A percentile compares a stretch with the other conserved stretches of the same genome.
Conservation (phyloP, 2,797 vertebrate species). For the Muscicapa comitata region DNA sequence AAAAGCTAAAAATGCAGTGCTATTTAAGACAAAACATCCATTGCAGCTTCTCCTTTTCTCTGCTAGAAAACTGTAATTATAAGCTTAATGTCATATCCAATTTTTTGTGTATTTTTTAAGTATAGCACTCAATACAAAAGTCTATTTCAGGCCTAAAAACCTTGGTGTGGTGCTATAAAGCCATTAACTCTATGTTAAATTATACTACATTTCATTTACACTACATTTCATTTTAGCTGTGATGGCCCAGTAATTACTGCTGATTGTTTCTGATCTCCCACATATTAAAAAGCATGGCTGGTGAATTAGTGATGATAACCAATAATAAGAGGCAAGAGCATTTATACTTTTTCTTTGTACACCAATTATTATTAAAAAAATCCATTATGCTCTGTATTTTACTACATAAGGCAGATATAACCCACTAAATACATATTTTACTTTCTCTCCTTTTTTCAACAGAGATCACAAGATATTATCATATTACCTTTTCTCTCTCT, state of each 20-base stretch:
- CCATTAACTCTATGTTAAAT: constrained; percentile 35
- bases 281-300: constrained; percentile 9
- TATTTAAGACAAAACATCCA: constrained; percentile 9
- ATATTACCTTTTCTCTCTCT: constrained; percentile 25
- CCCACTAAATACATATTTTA: constrained; percentile 14
- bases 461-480: constrained; percentile 51
- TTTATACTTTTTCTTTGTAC: neutral
- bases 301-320: constrained; percentile 31
- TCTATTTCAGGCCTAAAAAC: constrained; percentile 27
- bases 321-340: neutral
- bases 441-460: constrained; percentile 12
- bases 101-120: constrained; percentile 19
- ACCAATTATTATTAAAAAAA: constrained; percentile 13
- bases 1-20: neutral
- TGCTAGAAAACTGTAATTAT: constrained; percentile 31
- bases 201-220: constrained; percentile 32
- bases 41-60: neutral
- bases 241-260: constrained; percentile 39
- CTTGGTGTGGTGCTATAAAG: constrained; percentile 2
- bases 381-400: constrained; percentile 4
- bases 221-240: neutral
- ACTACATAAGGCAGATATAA: neutral
- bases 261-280: constrained; percentile 53
- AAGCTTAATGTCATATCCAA: neutral
- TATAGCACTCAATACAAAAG: neutral